Evolutionary conservation across 1,140 invertebrate species (phyloP), one percentile per base, ranked within the genome.

Genomic region (Caerostris darwini): DNA sequence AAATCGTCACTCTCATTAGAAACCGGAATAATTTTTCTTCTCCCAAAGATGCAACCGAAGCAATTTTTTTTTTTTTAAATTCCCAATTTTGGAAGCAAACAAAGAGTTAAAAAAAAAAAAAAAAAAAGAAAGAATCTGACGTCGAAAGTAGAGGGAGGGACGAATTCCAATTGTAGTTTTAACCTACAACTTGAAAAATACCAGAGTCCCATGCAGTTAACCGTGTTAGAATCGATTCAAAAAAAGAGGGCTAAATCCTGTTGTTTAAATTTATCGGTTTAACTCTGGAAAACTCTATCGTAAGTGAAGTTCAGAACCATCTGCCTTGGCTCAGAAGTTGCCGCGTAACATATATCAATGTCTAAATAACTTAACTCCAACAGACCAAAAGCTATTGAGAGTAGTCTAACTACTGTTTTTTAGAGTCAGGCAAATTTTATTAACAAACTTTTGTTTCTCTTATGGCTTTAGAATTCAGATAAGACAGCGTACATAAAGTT

Each of bases 251-350:
- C 19, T 69, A 82, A 85, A 58, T 92, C 90, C 85, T 92, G 77
- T 91, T 91, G 90, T 92, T 92, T 92, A 92, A 92, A 92, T 92
- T 92, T 92, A 92, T 92, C 82, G 90, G 71, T 77, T 85, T 92
- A 92, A 85, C 90, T 92, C 61, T 53, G 59, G 61, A 85, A 92
- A 92, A 92, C 90, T 92, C 90, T 83, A 92, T 92, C 77, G 90
- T 85, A 92, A 92, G 77, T 92, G 90, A 92, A 92, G 59, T 77
- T 85, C 81, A 1, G 54, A 92, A 69, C 90, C 90, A 92, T 92
- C 90, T 92, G 90, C 77, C 90, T 92, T 83, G 2, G 59, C 90
- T 92, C 90, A 82, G 77, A 85, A 67, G 5, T 82, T 67, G 81
- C 90, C 77, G 34, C 34, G 71, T 85, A 58, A 92, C 81, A 92